phyloP scores from a whole-genome alignment of 2,888 invertebrate genomes.

The Cryptocheilus praepositus region DNA sequence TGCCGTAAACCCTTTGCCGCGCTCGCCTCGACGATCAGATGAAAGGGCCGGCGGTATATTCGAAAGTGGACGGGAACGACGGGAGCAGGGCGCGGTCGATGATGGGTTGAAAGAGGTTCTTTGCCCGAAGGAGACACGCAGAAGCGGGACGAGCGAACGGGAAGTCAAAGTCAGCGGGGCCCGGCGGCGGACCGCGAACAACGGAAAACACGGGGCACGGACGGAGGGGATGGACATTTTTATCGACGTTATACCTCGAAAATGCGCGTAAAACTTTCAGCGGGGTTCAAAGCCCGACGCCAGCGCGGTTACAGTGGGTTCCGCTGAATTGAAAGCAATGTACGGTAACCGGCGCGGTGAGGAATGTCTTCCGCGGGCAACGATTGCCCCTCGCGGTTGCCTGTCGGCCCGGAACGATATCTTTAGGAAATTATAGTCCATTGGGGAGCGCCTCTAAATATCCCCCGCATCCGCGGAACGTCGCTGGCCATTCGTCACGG shows the following conservation, averaged over 20 bases:
- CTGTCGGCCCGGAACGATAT: conserved; percentile 23
- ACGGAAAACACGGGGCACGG: neutral
- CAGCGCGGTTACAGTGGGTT: conserved; percentile 3
- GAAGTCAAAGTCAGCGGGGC: neutral
- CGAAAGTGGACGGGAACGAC: neutral
- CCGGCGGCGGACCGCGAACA: neutral
- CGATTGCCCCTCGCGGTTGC: conserved; percentile 12
- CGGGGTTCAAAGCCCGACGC: conserved; percentile 25
- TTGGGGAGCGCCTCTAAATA: conserved; percentile 36
- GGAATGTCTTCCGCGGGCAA: conserved; percentile 1
- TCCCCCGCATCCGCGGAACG: conserved; percentile 18
- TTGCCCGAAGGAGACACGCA: conserved; percentile 22
- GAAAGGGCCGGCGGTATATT: conserved; percentile 35
- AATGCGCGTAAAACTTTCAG: conserved; percentile 40
- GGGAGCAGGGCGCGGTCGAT: neutral
- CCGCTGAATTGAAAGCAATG: conserved; percentile 28
- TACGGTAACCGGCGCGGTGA: conserved; percentile 4
- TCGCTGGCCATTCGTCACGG: too few relatives aligned
- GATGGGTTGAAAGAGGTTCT: conserved; percentile 20
- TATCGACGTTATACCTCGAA: conserved; percentile 27
- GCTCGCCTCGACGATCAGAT: conserved; percentile 34
- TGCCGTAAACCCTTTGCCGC: conserved; percentile 30
- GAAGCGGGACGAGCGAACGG: neutral
- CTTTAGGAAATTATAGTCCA: conserved; percentile 40
- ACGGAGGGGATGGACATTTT: conserved; percentile 19